phyloP scores from a whole-genome alignment of 1,140 invertebrate species.

The Ruditapes philippinarum region DNA sequence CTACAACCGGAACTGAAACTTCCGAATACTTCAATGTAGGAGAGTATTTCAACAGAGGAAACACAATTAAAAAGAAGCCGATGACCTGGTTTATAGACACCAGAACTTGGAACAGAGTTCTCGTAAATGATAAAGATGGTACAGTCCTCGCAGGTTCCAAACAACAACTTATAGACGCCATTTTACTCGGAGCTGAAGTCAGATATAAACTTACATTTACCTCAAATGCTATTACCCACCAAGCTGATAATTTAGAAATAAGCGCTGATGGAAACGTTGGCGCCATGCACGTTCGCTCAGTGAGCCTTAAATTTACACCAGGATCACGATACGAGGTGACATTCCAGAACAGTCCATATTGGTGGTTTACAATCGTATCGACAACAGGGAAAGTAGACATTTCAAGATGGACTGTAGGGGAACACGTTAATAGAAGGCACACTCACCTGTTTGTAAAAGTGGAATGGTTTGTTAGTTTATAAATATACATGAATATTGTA shows the following conservation, averaged over 20 bases:
- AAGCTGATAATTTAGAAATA: conserved; percentile 62
- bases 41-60: conserved; percentile 60
- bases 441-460: conserved; percentile 54
- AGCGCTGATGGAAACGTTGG: conserved; percentile 63
- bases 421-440: conserved; percentile 64
- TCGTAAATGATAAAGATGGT: conserved; percentile 57
- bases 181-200: conserved; percentile 58
- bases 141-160: conserved; percentile 34
- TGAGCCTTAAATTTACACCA: conserved; percentile 56
- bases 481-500: neutral
- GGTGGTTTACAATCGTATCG: conserved; percentile 67
- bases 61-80: conserved; percentile 51
- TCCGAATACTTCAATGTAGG: conserved; percentile 61
- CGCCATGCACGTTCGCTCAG: conserved; percentile 61
- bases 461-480: conserved; percentile 61
- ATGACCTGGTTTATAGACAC: conserved; percentile 68
- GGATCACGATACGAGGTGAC: conserved; percentile 55
- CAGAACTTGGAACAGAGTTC: conserved; percentile 55
- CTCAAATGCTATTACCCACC: conserved; percentile 52
- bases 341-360: conserved; percentile 64
- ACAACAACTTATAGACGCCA: conserved; percentile 55
- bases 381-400: conserved; percentile 64
- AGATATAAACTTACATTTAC: conserved; percentile 54
- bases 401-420: conserved; percentile 64
- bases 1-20: conserved; percentile 52